Base-by-base conservation (phyloP, 2,113 vertebrate genomes). In the Sceloporus undulatus region DNA sequence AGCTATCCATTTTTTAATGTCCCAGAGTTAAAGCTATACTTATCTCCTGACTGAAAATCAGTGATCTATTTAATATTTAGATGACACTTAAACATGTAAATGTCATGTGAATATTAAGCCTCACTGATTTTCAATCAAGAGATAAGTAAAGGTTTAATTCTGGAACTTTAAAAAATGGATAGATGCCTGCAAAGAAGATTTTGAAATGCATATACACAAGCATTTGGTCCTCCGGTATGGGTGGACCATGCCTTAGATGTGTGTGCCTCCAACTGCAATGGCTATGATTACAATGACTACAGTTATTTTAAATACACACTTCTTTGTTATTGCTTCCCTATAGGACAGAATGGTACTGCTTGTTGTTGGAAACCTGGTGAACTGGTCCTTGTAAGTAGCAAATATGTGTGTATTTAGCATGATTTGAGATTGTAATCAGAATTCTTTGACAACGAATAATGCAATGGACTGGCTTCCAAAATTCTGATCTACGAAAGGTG, bases 261-360 rank as follows among this genome's bases (percentile, higher is more conserved):
- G 1, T 11, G 34, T 76, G 7, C 5, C 8, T 86, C 78, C 48
- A 86, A 79, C 77, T 87, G 77, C 48, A 80, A 48, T 87, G 87
- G 42, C 56, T 62, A 25, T 18, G 25, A 23, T 25, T 68, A 27
- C 25, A 25, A 23, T 68, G 66, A 27, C 25, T 68, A 25, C 25
- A 27, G 11, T 9, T 10, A 85, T 79, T 52, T 21, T 6, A 81
- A 56, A 38, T 78, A 8, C 21, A 2, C 91, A 87, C 65, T 4
- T 23, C 6, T 27, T 79, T 0, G 1, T 59, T 85, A 14, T 92
- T 86, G 92, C 82, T 92, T 85, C 90, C 94, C 89, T 88, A 38
- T 91, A 98, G 97, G 97, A 98, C 93, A 97, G 97, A 92, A 97
- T 98, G 97, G 95, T 97, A 90, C 90, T 98, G 88, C 97, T 98